These are phyloP conservation scores for Caenorhabditis briggsae DNA, from an alignment of 1,140 invertebrate species.

Conservation along the genomic window DNA sequence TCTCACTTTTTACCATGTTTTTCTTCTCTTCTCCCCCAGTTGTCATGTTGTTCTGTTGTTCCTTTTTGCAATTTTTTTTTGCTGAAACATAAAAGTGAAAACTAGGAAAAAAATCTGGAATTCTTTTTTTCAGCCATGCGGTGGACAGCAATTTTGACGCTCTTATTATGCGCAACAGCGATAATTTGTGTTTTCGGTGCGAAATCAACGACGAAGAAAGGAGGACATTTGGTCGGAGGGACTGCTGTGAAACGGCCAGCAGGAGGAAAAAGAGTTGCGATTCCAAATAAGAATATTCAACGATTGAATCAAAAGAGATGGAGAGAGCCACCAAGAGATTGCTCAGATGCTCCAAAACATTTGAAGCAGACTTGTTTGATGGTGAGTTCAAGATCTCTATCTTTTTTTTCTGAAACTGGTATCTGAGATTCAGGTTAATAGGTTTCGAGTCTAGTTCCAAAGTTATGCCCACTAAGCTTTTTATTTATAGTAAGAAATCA, in stretches of 20 bases:
- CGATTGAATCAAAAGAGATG: slow-evolving; percentile 27
- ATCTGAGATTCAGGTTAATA: too few species aligned
- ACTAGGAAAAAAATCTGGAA: slow-evolving; percentile 27
- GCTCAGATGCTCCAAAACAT: slow-evolving; percentile 73
- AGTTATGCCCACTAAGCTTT: too few species aligned
- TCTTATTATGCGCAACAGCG: slow-evolving; percentile 4
- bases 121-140: slow-evolving; percentile 31
- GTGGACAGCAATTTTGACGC: slow-evolving; percentile 37
- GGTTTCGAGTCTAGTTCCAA: not conserved
- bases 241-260: not conserved
- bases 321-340: slow-evolving; percentile 66
- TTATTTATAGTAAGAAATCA: too few species aligned
- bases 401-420: too few species aligned
- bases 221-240: not conserved
- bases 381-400: slow-evolving; percentile 56
- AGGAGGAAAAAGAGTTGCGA: not conserved
- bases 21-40: not conserved
- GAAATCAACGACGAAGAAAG: slow-evolving; percentile 51
- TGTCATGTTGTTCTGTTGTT: slow-evolving; percentile 14
- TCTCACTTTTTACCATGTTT: not conserved
- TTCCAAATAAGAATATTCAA: slow-evolving; percentile 4
- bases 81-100: not conserved
- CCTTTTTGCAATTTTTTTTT: not conserved
- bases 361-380: slow-evolving; percentile 67
- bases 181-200: slow-evolving; percentile 11